Evolutionary conservation across 2,888 invertebrate genomes (phyloP), one percentile per base, ranked within the genome.

Genomic region (Cactoblastis cactorum): DNA sequence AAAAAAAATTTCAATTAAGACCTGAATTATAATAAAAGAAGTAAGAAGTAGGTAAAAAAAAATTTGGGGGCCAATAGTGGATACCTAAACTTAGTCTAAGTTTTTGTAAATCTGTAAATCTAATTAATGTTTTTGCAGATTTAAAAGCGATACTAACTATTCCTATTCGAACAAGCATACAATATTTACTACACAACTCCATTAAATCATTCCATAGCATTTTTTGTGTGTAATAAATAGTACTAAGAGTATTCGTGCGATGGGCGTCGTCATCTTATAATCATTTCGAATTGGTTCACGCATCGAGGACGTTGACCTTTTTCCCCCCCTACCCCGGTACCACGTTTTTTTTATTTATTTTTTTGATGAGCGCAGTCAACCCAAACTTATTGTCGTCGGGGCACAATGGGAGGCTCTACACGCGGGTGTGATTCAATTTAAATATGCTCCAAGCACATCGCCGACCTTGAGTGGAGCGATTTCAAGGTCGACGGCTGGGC

Each of bases 241-340:
- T 12, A n/a, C n/a, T n/a, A n/a, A 35, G 15, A 15, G 14, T n/a
- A 17, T 37, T 22, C 19, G n/a, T 39, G 33, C 24, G 28, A 53
- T 45, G 45, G 41, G 39, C 43, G 46, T 46, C 56, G 62, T 69
- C 71, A 71, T 68, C 67, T 61, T 58, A 60, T 63, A 70, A 75
- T 74, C 76, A 74, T 69, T 77, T 74, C 70, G 74, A 82, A 83
- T 80, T 80, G 77, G 80, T 82, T 80, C 74, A 83, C 70, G 73
- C 73, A 65, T 67, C 53, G 69, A 68, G 85, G 78, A 86, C 71
- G 81, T 69, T 74, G 83, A 81, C 83, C 85, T 70, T 66, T 55
- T 68, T 71, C 73, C 76, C 79, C 79, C 67, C 71, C 71, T 64
- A 1, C 74, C 76, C 79, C 79, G 66, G 28, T 28, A 28, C 28